Conservation (phyloP, 2,113 vertebrate genomes). For the Colistium nudipinnis region DNA sequence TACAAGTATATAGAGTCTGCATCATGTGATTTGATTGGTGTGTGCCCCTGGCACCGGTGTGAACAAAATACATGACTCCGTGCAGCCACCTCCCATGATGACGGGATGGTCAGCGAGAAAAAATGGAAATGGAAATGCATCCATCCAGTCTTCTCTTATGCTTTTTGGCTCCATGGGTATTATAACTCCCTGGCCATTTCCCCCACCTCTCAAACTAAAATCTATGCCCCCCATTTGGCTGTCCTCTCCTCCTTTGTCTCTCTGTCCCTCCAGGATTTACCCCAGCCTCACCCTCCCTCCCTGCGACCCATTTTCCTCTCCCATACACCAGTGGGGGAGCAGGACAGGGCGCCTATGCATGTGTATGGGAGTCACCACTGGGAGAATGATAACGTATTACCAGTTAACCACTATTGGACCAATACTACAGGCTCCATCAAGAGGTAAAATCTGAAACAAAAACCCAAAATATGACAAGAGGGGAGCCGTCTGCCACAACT, state of each 20-base stretch:
- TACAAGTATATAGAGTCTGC: background rate
- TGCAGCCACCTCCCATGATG: background rate
- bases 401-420: constrained; percentile 24
- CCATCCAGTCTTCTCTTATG: background rate
- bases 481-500: background rate
- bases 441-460: background rate
- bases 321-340: background rate
- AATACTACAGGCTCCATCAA: constrained; percentile 13
- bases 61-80: background rate
- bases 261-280: constrained; percentile 15
- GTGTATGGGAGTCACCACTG: too few relatives aligned
- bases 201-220: constrained; percentile 24
- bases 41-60: background rate
- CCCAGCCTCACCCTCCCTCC: constrained; percentile 30
- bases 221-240: constrained; percentile 11
- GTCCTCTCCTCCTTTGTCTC: constrained; percentile 27
- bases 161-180: background rate
- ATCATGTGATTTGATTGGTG: background rate
- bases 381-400: constrained; percentile 10
- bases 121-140: background rate
- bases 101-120: background rate
- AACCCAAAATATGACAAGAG: background rate
- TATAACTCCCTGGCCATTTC: background rate
- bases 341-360: background rate
- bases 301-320: constrained; percentile 53